phyloP scores from a whole-genome alignment of 2,888 invertebrate species.

The Pterobdella sp. region DNA sequence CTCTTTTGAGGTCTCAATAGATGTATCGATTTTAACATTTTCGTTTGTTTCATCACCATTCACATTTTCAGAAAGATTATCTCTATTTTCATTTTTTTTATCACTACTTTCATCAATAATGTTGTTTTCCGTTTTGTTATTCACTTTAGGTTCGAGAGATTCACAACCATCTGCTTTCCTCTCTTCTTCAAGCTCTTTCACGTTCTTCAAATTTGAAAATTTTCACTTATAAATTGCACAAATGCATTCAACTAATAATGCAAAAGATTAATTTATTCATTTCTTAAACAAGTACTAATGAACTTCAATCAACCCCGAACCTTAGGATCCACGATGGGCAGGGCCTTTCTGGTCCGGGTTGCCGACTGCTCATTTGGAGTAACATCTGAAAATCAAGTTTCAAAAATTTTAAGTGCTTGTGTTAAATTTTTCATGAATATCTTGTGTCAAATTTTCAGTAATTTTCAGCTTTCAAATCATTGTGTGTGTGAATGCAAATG shows the following conservation, averaged over 20 bases:
- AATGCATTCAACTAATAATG: neutral
- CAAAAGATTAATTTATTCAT: neutral
- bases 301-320: neutral
- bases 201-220: neutral
- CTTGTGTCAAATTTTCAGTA: neutral
- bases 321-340: constrained; percentile 23
- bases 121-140: neutral
- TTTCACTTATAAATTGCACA: neutral
- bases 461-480: neutral
- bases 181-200: neutral
- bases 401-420: neutral
- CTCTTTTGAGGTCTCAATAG: neutral
- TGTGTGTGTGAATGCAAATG: neutral
- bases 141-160: neutral
- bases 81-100: neutral
- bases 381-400: neutral
- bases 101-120: neutral
- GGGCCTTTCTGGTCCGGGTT: neutral
- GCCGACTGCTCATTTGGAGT: neutral
- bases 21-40: neutral
- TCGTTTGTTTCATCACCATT: neutral
- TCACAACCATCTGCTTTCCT: neutral
- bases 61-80: neutral
- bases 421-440: constrained; percentile 10
- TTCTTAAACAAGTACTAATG: neutral